A percentile compares a stretch with the other conserved stretches of the same genome.
Conservation (phyloP, 2,797 vertebrate genomes). For the Chelonia mydas region DNA sequence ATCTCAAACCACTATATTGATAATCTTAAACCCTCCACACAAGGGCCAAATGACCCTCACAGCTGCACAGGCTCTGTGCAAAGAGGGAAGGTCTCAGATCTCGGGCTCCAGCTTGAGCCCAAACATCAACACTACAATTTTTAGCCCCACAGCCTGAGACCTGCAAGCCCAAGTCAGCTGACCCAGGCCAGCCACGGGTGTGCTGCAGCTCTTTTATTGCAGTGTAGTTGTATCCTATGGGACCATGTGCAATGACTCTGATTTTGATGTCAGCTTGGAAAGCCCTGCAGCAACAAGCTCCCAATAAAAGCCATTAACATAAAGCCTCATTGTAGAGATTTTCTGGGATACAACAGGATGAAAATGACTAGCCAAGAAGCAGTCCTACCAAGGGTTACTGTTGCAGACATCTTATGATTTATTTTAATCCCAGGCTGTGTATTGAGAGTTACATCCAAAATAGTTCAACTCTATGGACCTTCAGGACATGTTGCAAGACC, state of each 20-base stretch:
- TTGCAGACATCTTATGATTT: neutral
- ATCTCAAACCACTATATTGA: neutral
- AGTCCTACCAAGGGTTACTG: neutral
- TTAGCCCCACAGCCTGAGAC: neutral
- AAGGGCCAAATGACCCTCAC: neutral
- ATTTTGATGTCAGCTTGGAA: neutral
- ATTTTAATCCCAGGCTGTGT: neutral
- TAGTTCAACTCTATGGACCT: neutral
- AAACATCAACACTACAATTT: neutral
- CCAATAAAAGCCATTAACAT: neutral
- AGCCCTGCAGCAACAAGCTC: neutral
- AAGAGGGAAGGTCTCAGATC: neutral
- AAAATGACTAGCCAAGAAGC: neutral
- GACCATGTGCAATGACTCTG: neutral
- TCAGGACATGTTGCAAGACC: neutral
- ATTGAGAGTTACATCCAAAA: neutral
- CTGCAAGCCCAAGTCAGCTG: neutral
- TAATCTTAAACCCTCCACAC: neutral
- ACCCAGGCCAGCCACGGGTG: neutral
- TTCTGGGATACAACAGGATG: neutral
- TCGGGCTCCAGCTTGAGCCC: neutral
- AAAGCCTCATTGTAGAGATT: neutral
- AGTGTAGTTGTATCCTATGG: neutral
- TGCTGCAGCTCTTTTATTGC: neutral
- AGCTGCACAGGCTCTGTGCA: neutral